These are phyloP conservation scores for Epinephelus awoara DNA, from an alignment of 2,797 vertebrate genomes.

Conservation along the genomic window DNA sequence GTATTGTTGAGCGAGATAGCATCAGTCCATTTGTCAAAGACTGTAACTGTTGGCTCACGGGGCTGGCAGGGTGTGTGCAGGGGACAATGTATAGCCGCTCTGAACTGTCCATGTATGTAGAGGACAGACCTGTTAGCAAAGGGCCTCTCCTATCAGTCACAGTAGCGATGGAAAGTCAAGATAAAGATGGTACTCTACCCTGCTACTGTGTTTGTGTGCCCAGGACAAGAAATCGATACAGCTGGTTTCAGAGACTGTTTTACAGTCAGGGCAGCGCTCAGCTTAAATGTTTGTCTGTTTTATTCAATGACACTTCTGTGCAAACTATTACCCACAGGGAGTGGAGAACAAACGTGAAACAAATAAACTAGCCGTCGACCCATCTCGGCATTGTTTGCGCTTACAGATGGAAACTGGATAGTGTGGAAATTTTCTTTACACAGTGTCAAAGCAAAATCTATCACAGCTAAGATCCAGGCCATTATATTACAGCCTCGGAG, in stretches of 20 bases:
- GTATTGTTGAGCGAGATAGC: constrained; percentile 80
- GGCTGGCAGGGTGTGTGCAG: constrained; percentile 60
- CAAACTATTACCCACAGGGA: constrained; percentile 84
- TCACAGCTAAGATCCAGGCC: constrained; percentile 77
- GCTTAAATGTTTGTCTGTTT: constrained; percentile 89
- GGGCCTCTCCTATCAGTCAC: constrained; percentile 80
- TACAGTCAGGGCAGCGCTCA: constrained; percentile 83
- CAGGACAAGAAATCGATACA: constrained; percentile 87
- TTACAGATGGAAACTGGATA: constrained; percentile 83
- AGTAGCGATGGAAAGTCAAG: constrained; percentile 79
- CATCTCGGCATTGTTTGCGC: constrained; percentile 80
- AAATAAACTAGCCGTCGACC: constrained; percentile 82
- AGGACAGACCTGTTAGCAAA: constrained; percentile 76
- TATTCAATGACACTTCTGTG: constrained; percentile 87
- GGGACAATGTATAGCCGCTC: constrained; percentile 75
- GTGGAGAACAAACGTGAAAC: constrained; percentile 82
- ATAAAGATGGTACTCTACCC: constrained; percentile 83
- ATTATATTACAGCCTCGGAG: constrained; percentile 81
- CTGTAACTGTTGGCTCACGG: constrained; percentile 65
- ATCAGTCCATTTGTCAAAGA: constrained; percentile 86
- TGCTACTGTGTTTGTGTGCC: constrained; percentile 82
- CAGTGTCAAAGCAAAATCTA: constrained; percentile 80
- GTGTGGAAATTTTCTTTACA: constrained; percentile 79
- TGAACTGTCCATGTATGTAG: constrained; percentile 70
- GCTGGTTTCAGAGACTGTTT: constrained; percentile 84